Evolutionary conservation across 2,797 vertebrate species (phyloP).

Genomic region (Cryptoprocta ferox): DNA sequence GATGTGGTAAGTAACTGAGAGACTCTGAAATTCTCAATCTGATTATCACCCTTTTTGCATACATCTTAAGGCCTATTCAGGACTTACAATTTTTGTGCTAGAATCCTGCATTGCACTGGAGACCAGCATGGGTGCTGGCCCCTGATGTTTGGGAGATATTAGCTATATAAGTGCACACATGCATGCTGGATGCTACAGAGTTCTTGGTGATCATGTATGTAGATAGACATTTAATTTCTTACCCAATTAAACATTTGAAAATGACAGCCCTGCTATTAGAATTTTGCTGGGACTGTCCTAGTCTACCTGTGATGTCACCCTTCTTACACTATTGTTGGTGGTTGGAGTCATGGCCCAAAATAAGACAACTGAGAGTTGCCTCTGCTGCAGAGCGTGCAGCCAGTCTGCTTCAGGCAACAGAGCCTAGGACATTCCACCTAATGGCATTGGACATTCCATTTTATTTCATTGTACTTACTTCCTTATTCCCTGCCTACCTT

Average conservation of each 20-base stretch:
- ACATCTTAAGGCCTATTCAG: neutral
- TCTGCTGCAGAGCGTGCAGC: neutral
- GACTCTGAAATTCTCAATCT: neutral
- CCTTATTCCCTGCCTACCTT: neutral
- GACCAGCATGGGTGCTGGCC: neutral
- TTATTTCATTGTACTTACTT: conserved; percentile 21
- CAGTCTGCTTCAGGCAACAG: neutral
- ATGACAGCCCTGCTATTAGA: neutral
- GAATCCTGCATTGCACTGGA: neutral
- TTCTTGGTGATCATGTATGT: neutral
- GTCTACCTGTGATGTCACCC: neutral
- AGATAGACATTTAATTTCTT: conserved; percentile 7
- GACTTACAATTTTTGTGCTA: neutral
- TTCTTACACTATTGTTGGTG: neutral
- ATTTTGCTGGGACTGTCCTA: neutral
- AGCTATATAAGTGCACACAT: neutral
- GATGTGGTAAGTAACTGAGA: neutral
- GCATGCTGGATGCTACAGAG: neutral
- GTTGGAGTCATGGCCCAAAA: neutral
- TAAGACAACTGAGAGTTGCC: neutral
- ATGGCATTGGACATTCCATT: neutral
- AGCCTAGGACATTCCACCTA: neutral
- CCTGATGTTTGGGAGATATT: neutral
- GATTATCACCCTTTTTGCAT: neutral
- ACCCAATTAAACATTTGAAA: neutral